phyloP scores from a whole-genome alignment of 2,888 invertebrate genomes.

The Brachyptera putata region DNA sequence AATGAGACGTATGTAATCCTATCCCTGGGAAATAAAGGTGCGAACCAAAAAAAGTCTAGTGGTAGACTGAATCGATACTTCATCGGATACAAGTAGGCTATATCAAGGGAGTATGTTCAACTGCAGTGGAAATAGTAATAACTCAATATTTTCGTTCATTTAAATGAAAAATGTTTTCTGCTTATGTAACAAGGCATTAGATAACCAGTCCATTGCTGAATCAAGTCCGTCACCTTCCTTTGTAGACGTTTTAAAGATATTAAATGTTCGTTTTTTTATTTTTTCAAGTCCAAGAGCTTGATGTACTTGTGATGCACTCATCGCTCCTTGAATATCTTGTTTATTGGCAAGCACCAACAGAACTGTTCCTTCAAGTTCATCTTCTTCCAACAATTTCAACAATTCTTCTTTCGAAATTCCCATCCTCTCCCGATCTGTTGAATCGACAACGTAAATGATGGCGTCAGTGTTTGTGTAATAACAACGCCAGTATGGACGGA shows the following conservation, averaged over 20 bases:
- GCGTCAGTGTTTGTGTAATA: conserved; percentile 11
- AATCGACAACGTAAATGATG: conserved; percentile 21
- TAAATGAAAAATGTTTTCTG: too few species aligned
- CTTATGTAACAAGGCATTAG: too few species aligned
- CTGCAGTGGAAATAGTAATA: too few species aligned
- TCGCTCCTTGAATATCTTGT: not conserved
- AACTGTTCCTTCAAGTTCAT: not conserved
- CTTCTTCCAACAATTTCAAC: conserved; percentile 7
- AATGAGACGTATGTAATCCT: too few species aligned
- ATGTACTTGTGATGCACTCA: not conserved
- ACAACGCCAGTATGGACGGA: conserved; percentile 13
- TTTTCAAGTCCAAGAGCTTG: not conserved
- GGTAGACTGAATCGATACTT: too few species aligned
- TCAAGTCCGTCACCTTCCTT: not conserved
- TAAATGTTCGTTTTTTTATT: not conserved
- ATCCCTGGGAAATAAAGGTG: too few species aligned
- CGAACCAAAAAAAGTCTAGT: too few species aligned
- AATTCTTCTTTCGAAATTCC: not conserved
- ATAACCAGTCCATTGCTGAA: not conserved
- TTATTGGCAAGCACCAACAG: conserved; percentile 19
- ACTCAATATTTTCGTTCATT: too few species aligned
- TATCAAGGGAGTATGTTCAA: too few species aligned
- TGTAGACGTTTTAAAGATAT: not conserved
- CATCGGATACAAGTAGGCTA: too few species aligned
- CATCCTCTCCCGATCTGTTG: conserved; percentile 4